These are phyloP conservation scores for Trichonephila inaurata DNA, from an alignment of 1,140 invertebrate genomes.

Conservation along the genomic window DNA sequence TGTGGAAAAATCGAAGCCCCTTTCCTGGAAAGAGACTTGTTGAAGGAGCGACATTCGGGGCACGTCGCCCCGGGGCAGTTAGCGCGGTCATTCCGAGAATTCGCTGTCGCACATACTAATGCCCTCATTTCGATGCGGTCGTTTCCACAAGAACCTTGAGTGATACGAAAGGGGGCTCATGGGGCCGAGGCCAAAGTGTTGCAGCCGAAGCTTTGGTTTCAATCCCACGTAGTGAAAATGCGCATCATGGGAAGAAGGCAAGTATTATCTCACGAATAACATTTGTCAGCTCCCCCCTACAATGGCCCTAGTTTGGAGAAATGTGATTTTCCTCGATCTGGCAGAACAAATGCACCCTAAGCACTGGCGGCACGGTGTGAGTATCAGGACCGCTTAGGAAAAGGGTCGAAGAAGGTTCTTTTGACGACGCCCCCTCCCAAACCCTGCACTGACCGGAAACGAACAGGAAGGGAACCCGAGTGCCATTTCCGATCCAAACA, in stretches of 20 bases:
- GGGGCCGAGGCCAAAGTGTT: no score
- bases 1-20: no score
- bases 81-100: conserved; percentile 11
- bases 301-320: no score
- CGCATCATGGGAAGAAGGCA: background rate
- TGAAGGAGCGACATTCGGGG: conserved; percentile 8
- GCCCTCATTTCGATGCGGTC: conserved; percentile 29
- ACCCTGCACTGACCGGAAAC: background rate
- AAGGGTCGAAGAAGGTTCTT: background rate
- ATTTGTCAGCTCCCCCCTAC: no score
- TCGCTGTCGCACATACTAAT: conserved; percentile 49
- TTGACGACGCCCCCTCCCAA: background rate
- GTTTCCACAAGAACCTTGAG: background rate
- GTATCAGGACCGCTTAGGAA: no score
- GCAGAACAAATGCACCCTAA: no score
- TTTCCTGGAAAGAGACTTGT: no score
- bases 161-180: background rate
- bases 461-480: background rate
- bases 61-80: conserved; percentile 52
- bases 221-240: background rate
- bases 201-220: no score
- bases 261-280: no score
- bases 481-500: conserved; percentile 44
- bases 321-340: no score
- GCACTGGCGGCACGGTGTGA: no score